phyloP scores from a whole-genome alignment of 1,140 invertebrate species.

The Drosophila nikananu region DNA sequence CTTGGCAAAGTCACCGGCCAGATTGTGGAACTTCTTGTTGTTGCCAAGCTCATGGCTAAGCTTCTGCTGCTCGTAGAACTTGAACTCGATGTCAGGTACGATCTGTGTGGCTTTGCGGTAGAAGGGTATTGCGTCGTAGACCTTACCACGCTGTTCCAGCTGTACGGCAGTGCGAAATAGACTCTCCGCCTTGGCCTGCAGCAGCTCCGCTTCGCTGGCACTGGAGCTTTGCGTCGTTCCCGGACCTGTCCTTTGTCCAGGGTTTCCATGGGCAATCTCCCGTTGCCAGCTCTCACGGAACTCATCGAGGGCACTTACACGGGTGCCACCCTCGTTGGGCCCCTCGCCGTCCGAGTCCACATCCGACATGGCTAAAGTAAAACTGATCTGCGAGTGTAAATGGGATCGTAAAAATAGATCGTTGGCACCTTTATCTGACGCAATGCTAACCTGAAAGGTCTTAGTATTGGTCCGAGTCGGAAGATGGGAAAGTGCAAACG shows the following conservation, averaged over 20 bases:
- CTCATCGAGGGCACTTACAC: slow-evolving; percentile 65
- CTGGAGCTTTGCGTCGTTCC: background rate
- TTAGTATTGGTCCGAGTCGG: slow-evolving; percentile 23
- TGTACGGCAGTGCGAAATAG: slow-evolving; percentile 90
- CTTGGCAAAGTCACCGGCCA: slow-evolving; percentile 69
- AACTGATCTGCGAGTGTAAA: slow-evolving; percentile 4
- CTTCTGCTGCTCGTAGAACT: slow-evolving; percentile 88
- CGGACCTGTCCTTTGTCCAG: background rate
- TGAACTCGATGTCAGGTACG: slow-evolving; percentile 95
- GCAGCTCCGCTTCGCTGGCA: slow-evolving; percentile 46
- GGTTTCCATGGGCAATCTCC: slow-evolving; percentile 60
- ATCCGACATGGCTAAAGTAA: slow-evolving; percentile 40
- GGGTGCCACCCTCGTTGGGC: slow-evolving; percentile 26
- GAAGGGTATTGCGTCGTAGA: slow-evolving; percentile 93
- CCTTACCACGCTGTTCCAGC: slow-evolving; percentile 90
- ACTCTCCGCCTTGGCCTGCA: slow-evolving; percentile 86
- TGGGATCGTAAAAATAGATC: slow-evolving; percentile 5
- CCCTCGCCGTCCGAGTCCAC: slow-evolving; percentile 35
- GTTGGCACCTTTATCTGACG: slow-evolving; percentile 38
- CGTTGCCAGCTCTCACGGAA: slow-evolving; percentile 82
- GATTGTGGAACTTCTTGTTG: slow-evolving; percentile 56
- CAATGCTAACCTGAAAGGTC: slow-evolving; percentile 67
- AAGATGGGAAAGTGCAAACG: background rate
- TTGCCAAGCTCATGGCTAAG: slow-evolving; percentile 68
- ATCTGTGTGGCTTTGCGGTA: slow-evolving; percentile 95